Base-by-base conservation (phyloP, 2,888 invertebrate species). In the Drosophila testacea region DNA sequence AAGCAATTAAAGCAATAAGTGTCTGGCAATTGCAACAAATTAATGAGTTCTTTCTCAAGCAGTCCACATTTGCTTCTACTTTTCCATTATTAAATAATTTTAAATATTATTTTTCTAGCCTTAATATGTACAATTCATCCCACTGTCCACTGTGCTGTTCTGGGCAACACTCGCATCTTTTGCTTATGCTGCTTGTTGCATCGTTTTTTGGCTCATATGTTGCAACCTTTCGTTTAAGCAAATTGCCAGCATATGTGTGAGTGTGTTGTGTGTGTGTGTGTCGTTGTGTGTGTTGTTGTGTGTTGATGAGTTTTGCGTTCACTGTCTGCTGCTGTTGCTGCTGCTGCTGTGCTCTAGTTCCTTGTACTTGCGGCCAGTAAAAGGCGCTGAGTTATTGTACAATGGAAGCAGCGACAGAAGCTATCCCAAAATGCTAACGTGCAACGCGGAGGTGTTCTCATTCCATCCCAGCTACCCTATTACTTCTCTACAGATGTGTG, bases 211-310 rank as follows among this genome's bases (percentile, higher is more conserved):
- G 63, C 77, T 73, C 87, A 87, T 84, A 69, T 87, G 85, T 68
- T 73, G 79, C 77, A 79, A 66, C 69, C 65, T 79, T 84, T 79
- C 73, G 79, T 72, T 83, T 84, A 87, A 87, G 83, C 88, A 83
- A 83, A 83, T 87, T 87, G 85, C 88, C 82, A 72, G 57, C 48
- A 54, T 56, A 13, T 36, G n/a, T 52, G 27, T 56, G 38, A 38
- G 62, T 56, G 27, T 42, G 22, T 47, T 13, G 41, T 13, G 42
- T 44, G 44, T 51, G n/a, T 50, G 36, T 41, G 9, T 47, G 32
- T 48, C 6, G 4, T 6, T 27, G 16, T 16, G 10, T 39, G 38
- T 39, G n/a, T 28, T 30, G 42, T 28, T 54, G 41, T 32, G 55
- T 55, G 22, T 44, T 79, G 75, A 75, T 79, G 79, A 71, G 79